phyloP scores from a whole-genome alignment of 2,888 invertebrate genomes.

The Gari tellinella region DNA sequence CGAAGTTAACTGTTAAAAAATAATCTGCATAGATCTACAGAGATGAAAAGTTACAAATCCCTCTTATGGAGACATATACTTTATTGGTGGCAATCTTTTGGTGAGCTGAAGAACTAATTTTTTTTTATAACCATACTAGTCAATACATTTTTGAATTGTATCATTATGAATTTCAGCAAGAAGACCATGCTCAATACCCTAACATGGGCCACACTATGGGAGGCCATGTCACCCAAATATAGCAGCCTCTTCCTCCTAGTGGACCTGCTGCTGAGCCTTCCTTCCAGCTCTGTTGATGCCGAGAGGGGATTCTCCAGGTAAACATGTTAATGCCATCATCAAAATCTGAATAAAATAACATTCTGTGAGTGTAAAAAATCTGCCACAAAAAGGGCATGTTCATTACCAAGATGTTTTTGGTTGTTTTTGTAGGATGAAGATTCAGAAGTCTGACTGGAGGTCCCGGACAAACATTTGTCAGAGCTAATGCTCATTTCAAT shows the following conservation, averaged over 20 bases:
- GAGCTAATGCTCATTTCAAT: not conserved
- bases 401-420: too few relatives aligned
- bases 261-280: slow-evolving; percentile 13
- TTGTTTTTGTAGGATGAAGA: slow-evolving; percentile 2
- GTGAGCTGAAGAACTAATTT: too few relatives aligned
- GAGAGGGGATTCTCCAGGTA: slow-evolving; percentile 41
- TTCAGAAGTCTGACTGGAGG: slow-evolving; percentile 15
- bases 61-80: too few relatives aligned
- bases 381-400: too few relatives aligned
- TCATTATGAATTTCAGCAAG: not conserved
- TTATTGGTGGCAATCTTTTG: too few relatives aligned
- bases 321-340: too few relatives aligned
- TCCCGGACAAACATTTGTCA: not conserved
- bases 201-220: slow-evolving; percentile 2
- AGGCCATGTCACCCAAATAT: not conserved
- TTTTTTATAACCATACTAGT: too few relatives aligned
- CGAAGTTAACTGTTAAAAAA: too few relatives aligned
- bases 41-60: too few relatives aligned
- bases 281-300: slow-evolving; percentile 30
- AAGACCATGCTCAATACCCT: not conserved
- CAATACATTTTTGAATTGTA: not conserved
- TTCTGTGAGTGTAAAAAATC: too few relatives aligned
- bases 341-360: too few relatives aligned
- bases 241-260: slow-evolving; percentile 23
- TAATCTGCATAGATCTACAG: too few relatives aligned